These are phyloP conservation scores for Leucoptera coffeella DNA, from an alignment of 2,888 invertebrate species.

Conservation along the genomic window DNA sequence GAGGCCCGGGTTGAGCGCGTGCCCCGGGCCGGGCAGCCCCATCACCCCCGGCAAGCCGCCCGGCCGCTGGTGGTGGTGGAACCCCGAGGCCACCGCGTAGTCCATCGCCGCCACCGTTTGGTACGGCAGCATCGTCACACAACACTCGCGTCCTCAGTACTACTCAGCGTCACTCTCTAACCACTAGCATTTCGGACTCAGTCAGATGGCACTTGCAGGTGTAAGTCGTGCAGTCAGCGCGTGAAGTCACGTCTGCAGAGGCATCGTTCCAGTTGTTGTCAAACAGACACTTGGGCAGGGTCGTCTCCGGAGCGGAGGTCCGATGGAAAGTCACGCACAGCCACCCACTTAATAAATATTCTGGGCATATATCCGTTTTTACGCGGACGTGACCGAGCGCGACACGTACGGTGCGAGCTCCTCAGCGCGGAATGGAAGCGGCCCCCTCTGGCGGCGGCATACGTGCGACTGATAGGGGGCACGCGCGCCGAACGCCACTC, in stretches of 20 bases:
- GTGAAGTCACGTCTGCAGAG: no score
- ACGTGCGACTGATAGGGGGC: constrained; percentile 49
- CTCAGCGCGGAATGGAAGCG: constrained; percentile 52
- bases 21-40: constrained; percentile 50
- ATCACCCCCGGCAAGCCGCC: constrained; percentile 48
- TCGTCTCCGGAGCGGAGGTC: constrained; percentile 36
- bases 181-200: no score
- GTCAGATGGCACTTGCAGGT: no score
- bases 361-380: constrained; percentile 57
- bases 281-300: constrained; percentile 32
- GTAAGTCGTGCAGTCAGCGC: no score
- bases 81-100: constrained; percentile 54
- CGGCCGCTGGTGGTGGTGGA: constrained; percentile 46
- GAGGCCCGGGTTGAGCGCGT: constrained; percentile 42
- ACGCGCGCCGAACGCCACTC: constrained; percentile 49
- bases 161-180: no score
- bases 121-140: constrained; percentile 71
- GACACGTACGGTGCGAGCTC: constrained; percentile 52
- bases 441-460: constrained; percentile 45
- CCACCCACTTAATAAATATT: constrained; percentile 58
- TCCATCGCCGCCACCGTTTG: constrained; percentile 86
- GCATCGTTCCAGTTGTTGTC: no score
- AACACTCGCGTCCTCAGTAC: constrained; percentile 9
- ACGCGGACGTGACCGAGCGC: constrained; percentile 48
- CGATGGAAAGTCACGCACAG: constrained; percentile 51